These are phyloP conservation scores for Mormyrops attenuatus DNA, from an alignment of 2,797 vertebrate genomes.

Conservation along the genomic window DNA sequence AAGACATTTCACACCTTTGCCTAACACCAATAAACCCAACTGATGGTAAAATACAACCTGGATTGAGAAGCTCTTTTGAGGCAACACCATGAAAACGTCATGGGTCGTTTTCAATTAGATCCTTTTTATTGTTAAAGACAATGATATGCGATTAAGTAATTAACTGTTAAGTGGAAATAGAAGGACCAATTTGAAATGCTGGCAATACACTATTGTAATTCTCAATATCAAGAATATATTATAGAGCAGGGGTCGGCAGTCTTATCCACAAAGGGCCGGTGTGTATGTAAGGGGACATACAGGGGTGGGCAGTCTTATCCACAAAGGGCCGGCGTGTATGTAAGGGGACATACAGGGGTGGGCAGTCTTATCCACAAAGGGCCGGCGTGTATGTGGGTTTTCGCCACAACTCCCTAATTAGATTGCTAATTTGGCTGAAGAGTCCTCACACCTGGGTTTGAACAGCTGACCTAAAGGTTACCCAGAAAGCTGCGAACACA, in stretches of 20 bases:
- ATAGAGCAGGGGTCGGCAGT: neutral
- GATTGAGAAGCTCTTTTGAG: neutral
- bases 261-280: no score
- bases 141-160: neutral
- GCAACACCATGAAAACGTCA: neutral
- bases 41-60: constrained; percentile 29
- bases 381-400: no score
- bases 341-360: no score
- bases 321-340: no score
- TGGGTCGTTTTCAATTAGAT: neutral
- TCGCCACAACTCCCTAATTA: no score
- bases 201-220: neutral
- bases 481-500: no score
- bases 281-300: no score
- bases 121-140: neutral
- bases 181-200: neutral
- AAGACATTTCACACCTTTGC: constrained; percentile 39
- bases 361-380: no score
- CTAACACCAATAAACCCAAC: constrained; percentile 53
- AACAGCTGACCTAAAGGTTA: no score
- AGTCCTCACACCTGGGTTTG: no score
- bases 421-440: no score
- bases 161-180: neutral
- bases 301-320: no score
- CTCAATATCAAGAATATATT: neutral